Evolutionary conservation across 1,140 invertebrate genomes (phyloP).

Genomic region (Formica exsecta): DNA sequence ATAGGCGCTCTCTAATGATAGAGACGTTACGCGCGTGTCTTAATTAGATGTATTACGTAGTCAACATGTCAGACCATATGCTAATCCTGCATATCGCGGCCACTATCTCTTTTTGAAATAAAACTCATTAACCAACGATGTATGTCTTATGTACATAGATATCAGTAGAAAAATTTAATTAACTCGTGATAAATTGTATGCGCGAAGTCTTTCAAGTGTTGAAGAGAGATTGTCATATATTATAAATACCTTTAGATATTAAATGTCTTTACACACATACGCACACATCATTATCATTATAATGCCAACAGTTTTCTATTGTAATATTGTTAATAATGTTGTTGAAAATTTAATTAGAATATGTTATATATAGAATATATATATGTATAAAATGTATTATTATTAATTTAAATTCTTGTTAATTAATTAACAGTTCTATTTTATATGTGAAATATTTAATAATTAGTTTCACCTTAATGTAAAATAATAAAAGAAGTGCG

Average conservation of each 20-base stretch:
- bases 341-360: background rate
- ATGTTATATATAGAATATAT: too few species aligned
- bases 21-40: constrained; percentile 51
- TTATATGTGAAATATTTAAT: background rate
- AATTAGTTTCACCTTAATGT: background rate
- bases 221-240: background rate
- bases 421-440: background rate
- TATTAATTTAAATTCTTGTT: background rate
- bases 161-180: constrained; percentile 50
- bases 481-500: background rate
- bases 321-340: background rate
- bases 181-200: background rate
- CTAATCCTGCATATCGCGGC: constrained; percentile 34
- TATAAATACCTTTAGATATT: constrained; percentile 19
- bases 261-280: background rate
- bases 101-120: constrained; percentile 6
- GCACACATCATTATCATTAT: background rate
- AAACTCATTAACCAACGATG: constrained; percentile 48
- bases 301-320: background rate
- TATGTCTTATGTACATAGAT: background rate
- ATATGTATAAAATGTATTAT: background rate
- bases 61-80: constrained; percentile 54
- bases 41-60: constrained; percentile 56
- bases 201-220: background rate
- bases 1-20: constrained; percentile 44